Percentiles rank a stretch among this genome's conserved stretches.
These are phyloP conservation scores for Odontothrips loti DNA, from an alignment of 2,888 invertebrate species.

Conservation along the genomic window DNA sequence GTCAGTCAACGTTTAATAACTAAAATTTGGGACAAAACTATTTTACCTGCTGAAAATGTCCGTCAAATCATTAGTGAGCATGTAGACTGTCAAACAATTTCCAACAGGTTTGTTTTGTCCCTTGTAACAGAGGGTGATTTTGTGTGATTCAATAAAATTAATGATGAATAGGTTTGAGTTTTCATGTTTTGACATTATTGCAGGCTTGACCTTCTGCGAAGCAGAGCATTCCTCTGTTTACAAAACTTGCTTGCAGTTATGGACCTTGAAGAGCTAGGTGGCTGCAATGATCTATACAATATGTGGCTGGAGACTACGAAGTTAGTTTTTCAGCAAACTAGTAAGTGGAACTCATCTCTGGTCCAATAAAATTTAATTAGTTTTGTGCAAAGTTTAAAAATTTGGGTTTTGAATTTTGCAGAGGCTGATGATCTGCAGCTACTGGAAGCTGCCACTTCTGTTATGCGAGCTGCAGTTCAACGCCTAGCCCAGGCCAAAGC, in stretches of 20 bases:
- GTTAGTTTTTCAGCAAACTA: conserved; percentile 41
- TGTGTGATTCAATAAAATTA: background rate
- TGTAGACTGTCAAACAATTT: conserved; percentile 50
- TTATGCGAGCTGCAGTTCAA: conserved; percentile 47
- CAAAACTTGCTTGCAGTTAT: conserved; percentile 46
- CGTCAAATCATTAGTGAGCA: conserved; percentile 53
- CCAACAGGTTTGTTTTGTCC: conserved; percentile 41
- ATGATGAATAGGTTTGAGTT: background rate
- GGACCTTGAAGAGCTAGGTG: conserved; percentile 45
- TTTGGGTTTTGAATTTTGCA: background rate
- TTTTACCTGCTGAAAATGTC: conserved; percentile 54
- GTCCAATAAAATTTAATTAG: background rate
- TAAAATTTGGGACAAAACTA: conserved; percentile 56
- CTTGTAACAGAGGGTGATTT: background rate
- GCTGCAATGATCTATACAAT: conserved; percentile 36
- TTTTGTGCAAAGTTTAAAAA: background rate
- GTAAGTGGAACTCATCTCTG: conserved; percentile 35
- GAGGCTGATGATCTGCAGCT: conserved; percentile 37
- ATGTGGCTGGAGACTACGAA: conserved; percentile 45
- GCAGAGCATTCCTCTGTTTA: conserved; percentile 46
- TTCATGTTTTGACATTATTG: background rate
- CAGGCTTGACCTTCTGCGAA: conserved; percentile 43
- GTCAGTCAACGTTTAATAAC: conserved; percentile 56
- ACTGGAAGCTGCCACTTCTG: conserved; percentile 47
- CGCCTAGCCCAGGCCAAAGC: conserved; percentile 45